Evolutionary conservation across 2,113 vertebrate species (phyloP).

Genomic region (Salvator merianae): DNA sequence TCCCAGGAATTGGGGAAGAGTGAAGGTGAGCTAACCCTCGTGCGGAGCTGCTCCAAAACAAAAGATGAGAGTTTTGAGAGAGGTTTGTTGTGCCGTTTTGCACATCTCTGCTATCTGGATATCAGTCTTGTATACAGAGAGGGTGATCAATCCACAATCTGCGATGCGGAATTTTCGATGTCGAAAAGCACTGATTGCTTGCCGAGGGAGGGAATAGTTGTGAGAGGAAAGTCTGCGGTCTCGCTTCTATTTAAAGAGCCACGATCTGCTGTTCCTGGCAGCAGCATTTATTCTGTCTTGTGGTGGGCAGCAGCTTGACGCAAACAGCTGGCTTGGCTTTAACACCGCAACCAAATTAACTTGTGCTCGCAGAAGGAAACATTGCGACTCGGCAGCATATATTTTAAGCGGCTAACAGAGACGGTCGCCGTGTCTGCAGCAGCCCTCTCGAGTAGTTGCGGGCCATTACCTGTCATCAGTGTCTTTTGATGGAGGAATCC

Average conservation of each 20-base stretch:
- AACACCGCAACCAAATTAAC: neutral
- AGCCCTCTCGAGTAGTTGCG: conserved; percentile 8
- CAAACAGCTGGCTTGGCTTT: conserved; percentile 2
- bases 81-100: too few species aligned
- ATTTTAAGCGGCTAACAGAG: neutral
- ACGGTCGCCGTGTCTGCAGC: neutral
- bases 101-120: too few species aligned
- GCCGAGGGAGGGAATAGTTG: too few species aligned
- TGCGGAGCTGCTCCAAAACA: too few species aligned
- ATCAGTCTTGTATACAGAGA: too few species aligned
- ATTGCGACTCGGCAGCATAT: neutral
- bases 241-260: neutral
- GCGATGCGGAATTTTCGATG: too few species aligned
- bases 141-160: too few species aligned
- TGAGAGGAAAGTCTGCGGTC: too few species aligned
- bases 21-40: too few species aligned
- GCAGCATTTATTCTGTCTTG: neutral
- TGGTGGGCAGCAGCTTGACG: neutral
- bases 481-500: conserved; percentile 40
- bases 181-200: too few species aligned
- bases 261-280: neutral
- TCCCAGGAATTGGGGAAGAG: too few species aligned
- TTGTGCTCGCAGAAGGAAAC: neutral
- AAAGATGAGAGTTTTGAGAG: too few species aligned
- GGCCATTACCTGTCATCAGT: conserved; percentile 34